phyloP scores from a whole-genome alignment of 2,113 vertebrate genomes.

The Mormyrus lacerda region DNA sequence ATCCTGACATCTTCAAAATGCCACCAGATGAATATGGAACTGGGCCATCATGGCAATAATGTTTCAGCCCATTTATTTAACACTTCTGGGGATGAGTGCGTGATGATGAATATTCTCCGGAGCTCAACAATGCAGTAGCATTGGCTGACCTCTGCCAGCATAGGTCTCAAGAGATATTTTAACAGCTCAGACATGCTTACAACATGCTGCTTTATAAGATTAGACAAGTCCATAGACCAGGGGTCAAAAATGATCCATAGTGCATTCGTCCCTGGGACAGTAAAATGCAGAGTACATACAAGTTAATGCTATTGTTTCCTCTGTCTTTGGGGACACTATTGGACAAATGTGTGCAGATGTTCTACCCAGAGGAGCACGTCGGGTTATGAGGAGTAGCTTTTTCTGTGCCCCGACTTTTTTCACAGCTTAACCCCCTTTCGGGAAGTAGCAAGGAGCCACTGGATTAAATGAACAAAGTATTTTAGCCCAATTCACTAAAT shows the following conservation, averaged over 20 bases:
- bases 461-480: neutral
- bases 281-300: neutral
- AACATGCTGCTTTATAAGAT: neutral
- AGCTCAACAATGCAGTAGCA: neutral
- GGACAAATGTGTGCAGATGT: neutral
- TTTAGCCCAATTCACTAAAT: neutral
- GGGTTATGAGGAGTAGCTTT: neutral
- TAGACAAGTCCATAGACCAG: neutral
- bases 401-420: neutral
- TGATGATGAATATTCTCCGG: neutral
- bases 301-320: neutral
- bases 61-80: slow-evolving; percentile 12
- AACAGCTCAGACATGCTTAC: neutral
- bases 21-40: slow-evolving; percentile 15
- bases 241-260: neutral
- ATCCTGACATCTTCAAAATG: slow-evolving; percentile 8
- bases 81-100: neutral
- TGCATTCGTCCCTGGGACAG: neutral
- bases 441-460: neutral
- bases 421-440: neutral
- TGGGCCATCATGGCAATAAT: slow-evolving; percentile 3
- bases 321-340: neutral
- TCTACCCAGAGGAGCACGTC: neutral
- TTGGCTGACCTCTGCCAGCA: neutral
- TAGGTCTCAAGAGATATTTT: slow-evolving; percentile 3